Conservation (phyloP, 2,888 invertebrate genomes). For the Silvanus unidentatus region DNA sequence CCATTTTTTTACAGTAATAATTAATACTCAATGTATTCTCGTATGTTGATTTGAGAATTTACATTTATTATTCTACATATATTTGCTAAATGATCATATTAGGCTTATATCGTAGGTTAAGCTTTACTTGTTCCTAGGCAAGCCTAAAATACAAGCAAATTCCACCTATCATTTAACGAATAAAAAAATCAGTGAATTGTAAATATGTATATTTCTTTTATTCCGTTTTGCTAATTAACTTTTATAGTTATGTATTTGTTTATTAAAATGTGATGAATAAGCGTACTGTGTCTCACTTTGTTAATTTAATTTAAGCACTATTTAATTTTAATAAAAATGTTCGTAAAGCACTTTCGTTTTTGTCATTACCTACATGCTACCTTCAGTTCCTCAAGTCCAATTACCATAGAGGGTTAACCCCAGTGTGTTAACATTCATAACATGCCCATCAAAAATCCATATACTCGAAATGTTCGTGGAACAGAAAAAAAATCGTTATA, state of each 20-base stretch:
- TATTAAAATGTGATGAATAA: slow-evolving; percentile 30
- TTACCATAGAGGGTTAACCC: too few relatives aligned
- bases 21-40: neutral
- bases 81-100: slow-evolving; percentile 11
- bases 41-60: neutral
- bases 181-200: slow-evolving; percentile 3
- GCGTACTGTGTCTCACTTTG: slow-evolving; percentile 40
- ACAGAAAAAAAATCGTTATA: too few relatives aligned
- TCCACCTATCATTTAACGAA: neutral
- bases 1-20: slow-evolving; percentile 2
- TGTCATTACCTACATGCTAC: neutral
- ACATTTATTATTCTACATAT: slow-evolving; percentile 7
- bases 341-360: slow-evolving; percentile 18
- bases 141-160: slow-evolving; percentile 20
- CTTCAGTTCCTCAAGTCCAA: too few relatives aligned
- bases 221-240: slow-evolving; percentile 13
- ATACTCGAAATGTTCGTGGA: too few relatives aligned
- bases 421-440: too few relatives aligned
- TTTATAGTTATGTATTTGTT: slow-evolving; percentile 18
- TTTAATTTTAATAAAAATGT: slow-evolving; percentile 37
- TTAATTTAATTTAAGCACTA: slow-evolving; percentile 38
- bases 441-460: too few relatives aligned
- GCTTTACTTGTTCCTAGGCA: slow-evolving; percentile 28
- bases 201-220: slow-evolving; percentile 13
- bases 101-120: slow-evolving; percentile 20